Percentiles rank a stretch among this genome's conserved stretches.
Evolutionary conservation across 2,113 vertebrate species (phyloP).

Genomic region (Indicator indicator): DNA sequence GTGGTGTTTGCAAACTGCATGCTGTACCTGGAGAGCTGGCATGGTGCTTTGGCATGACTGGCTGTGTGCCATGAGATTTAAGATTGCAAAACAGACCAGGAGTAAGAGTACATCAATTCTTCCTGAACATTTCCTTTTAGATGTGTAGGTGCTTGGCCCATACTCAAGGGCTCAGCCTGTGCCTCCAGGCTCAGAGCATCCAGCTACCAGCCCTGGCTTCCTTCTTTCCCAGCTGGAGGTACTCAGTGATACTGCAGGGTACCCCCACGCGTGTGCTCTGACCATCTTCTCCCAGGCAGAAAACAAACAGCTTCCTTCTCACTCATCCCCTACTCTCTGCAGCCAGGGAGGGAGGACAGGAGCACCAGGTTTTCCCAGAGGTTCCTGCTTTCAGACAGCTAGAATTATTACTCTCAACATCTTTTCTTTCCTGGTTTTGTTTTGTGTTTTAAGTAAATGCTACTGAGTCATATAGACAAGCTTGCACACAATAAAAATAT

Average conservation of each 20-base stretch:
- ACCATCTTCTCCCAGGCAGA: background rate
- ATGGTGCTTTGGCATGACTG: background rate
- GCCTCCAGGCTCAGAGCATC: background rate
- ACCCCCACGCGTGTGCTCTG: background rate
- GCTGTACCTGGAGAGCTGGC: background rate
- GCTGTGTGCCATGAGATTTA: background rate
- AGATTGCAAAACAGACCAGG: background rate
- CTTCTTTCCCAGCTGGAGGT: rapidly evolving
- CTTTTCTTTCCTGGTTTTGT: background rate
- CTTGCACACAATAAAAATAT: background rate
- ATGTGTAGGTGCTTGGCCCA: background rate
- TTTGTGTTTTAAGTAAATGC: background rate
- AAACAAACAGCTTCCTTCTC: background rate
- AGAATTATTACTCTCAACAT: background rate
- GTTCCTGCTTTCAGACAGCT: background rate
- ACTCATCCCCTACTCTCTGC: background rate
- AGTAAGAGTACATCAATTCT: background rate
- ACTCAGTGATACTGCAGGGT: background rate
- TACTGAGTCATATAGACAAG: background rate
- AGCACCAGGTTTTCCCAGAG: background rate
- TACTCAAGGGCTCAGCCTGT: background rate
- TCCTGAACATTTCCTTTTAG: background rate
- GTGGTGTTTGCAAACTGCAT: background rate
- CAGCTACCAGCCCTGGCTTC: background rate
- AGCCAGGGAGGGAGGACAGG: background rate